Percentiles rank a stretch among this genome's conserved stretches.
Conservation (phyloP, 2,797 vertebrate species). For the Gastrophryne carolinensis region DNA sequence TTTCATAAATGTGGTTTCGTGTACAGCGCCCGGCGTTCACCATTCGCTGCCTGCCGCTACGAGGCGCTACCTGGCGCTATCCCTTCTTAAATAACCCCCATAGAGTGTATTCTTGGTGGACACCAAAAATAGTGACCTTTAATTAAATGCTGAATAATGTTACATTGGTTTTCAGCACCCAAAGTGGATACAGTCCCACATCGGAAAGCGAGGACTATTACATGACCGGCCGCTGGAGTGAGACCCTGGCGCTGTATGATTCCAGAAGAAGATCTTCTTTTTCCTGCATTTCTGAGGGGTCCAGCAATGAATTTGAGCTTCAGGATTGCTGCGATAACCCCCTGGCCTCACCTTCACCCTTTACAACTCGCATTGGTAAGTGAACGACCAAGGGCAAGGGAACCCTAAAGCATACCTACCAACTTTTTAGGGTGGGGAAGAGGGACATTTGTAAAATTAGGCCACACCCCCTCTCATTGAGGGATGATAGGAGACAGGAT, state of each 20-base stretch:
- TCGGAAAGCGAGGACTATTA: constrained; percentile 56
- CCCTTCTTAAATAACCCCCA: too few relatives aligned
- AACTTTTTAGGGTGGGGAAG: too few relatives aligned
- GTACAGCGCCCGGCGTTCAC: too few relatives aligned
- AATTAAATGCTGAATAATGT: neutral
- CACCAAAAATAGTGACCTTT: neutral
- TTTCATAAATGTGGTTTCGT: too few relatives aligned
- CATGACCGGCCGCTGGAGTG: neutral
- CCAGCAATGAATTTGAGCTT: constrained; percentile 67
- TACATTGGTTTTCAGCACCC: constrained; percentile 54
- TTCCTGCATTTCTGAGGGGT: constrained; percentile 65
- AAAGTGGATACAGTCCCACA: constrained; percentile 65
- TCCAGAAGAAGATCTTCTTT: constrained; percentile 45
- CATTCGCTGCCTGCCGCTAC: too few relatives aligned
- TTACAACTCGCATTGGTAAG: constrained; percentile 74
- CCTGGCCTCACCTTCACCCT: constrained; percentile 61
- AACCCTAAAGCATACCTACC: too few relatives aligned
- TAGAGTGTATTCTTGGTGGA: too few relatives aligned
- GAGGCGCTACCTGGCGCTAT: too few relatives aligned
- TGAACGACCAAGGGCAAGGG: too few relatives aligned
- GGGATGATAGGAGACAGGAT: too few relatives aligned
- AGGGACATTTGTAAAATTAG: too few relatives aligned
- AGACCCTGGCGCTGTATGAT: neutral
- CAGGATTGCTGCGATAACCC: constrained; percentile 65
- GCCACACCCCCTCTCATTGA: too few relatives aligned